Evolutionary conservation across 2,888 invertebrate species (phyloP), one percentile per base, ranked within the genome.

Genomic region (Aspidiotus rigidus): DNA sequence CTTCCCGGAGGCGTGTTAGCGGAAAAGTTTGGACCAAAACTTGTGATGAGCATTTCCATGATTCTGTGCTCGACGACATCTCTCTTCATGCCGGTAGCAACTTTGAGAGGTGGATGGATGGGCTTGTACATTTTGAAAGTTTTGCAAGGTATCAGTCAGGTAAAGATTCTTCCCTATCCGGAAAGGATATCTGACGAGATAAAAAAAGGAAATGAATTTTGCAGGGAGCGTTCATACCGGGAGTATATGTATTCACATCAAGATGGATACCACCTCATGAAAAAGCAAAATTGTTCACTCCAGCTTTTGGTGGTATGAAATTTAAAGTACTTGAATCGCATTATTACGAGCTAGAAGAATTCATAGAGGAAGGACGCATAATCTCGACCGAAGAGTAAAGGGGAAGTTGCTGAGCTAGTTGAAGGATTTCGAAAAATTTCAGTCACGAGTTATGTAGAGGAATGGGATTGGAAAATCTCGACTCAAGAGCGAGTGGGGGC

Each of bases 181-280:
- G 5, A 5, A 5, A 15, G 11, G 53, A 15, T n/a, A 5, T 3
- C 16, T 7, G 56, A 56, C 10, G 3, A 16, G 49, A 49, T 13
- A 13, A n/a, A 49, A 44, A 2, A 49, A 3, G n/a, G 49, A 49
- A 49, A 49, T 49, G 40, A 41, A 39, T 56, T 41, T 55, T 64
- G n/a, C 59, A 67, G 67, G 60, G 59, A n/a, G 53, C 60, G 9
- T 67, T 67, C 49, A 53, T 67, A 28, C 67, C 67, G n/a, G 67
- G 59, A 7, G 67, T 67, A 42, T 67, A 67, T 15, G 67, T 67
- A 7, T 67, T 67, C 39, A 59, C 59, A 9, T 15, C 67, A 0
- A 56, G 60, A n/a, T 67, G 67, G 67, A 67, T 67, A 67, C 67
- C 67, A 41, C 67, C 67, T 16, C 59, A 67, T 15, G 67, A 67